phyloP scores from a whole-genome alignment of 1,140 invertebrate species.

The Cyphomyrmex costatus region DNA sequence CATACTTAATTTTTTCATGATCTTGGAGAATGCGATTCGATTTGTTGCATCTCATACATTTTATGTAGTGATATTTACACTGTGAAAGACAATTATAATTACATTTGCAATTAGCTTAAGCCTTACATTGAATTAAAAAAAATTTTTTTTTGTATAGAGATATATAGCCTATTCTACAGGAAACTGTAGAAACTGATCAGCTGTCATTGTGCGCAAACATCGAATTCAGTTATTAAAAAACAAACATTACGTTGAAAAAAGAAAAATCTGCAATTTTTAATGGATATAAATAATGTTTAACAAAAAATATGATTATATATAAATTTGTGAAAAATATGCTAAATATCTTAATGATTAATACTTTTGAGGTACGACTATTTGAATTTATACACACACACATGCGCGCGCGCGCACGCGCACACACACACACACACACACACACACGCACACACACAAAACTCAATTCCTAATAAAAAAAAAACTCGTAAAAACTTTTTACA shows the following conservation, averaged over 20 bases:
- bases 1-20: constrained; percentile 42
- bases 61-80: neutral
- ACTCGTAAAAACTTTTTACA: constrained; percentile 4
- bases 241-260: no score
- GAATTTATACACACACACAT: no score
- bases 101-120: neutral
- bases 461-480: no score
- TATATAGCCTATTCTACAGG: neutral
- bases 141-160: neutral
- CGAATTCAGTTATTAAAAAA: neutral
- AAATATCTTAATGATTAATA: no score
- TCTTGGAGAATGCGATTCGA: constrained; percentile 13
- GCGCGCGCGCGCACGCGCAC: no score
- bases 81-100: no score
- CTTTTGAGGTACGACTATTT: neutral
- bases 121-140: constrained; percentile 15
- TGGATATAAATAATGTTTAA: no score
- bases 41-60: neutral
- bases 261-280: no score
- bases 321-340: no score
- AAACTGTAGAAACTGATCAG: neutral
- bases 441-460: no score
- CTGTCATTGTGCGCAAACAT: neutral
- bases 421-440: no score
- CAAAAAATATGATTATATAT: no score